A percentile compares a stretch with the other conserved stretches of the same genome.
These are phyloP conservation scores for Vanacampus margaritifer DNA, from an alignment of 2,113 vertebrate genomes.

Conservation along the genomic window DNA sequence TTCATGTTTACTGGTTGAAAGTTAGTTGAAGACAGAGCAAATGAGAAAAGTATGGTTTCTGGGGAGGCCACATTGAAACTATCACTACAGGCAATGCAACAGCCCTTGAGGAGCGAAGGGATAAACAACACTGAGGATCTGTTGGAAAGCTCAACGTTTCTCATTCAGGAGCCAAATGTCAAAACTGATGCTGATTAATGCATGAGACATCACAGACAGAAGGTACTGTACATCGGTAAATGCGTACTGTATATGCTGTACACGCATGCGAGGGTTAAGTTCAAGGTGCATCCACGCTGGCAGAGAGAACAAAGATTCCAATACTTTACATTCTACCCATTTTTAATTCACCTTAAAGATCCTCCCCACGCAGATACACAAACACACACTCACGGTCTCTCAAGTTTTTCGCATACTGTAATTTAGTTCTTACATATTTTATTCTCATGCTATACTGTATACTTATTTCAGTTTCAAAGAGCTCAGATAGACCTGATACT, in stretches of 20 bases:
- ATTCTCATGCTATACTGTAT: slow-evolving; percentile 52
- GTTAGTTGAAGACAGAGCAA: background rate
- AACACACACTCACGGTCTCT: slow-evolving; percentile 16
- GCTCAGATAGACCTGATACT: slow-evolving; percentile 43
- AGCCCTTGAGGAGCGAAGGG: slow-evolving; percentile 26
- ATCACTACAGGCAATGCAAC: slow-evolving; percentile 48
- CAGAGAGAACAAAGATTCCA: slow-evolving; percentile 42
- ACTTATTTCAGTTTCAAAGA: slow-evolving; percentile 61
- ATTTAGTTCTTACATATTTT: slow-evolving; percentile 63
- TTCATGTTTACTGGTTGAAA: background rate
- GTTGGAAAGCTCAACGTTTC: slow-evolving; percentile 22
- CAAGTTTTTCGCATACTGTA: slow-evolving; percentile 51
- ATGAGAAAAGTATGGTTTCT: slow-evolving; percentile 14
- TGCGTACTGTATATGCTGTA: background rate
- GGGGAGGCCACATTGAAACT: slow-evolving; percentile 57
- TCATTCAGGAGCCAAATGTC: slow-evolving; percentile 47
- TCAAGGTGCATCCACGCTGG: slow-evolving; percentile 33
- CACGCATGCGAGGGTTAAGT: slow-evolving; percentile 19
- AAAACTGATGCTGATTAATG: slow-evolving; percentile 66
- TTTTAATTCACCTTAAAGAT: background rate
- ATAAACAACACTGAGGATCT: slow-evolving; percentile 29
- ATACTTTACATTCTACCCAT: slow-evolving; percentile 13
- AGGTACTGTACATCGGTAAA: slow-evolving; percentile 5
- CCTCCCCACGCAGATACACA: background rate
- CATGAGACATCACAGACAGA: slow-evolving; percentile 45